Base-by-base conservation (phyloP, 2,113 vertebrate genomes). In the Ploceus nigricollis region DNA sequence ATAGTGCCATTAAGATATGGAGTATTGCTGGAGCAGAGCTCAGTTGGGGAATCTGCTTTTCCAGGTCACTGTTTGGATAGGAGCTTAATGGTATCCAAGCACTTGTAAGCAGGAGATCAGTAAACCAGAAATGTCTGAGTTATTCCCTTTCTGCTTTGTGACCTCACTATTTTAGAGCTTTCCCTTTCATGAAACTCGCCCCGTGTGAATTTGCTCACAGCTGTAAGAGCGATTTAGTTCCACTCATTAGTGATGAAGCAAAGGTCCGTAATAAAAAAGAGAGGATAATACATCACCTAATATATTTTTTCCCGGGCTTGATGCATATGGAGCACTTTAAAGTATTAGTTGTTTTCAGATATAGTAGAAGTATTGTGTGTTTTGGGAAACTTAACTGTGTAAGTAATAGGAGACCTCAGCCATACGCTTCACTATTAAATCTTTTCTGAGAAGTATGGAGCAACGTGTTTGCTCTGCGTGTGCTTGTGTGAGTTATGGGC, bases 331-430 rank as follows among this genome's bases (percentile, higher is more conserved):
- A 57, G 48, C 45, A 56, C 69, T 90, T 93, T 64, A 89, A 96
- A 93, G 54, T 82, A 93, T 71, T 94, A 72, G 73, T 47, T 97
- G 91, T 96, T 96, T 96, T 93, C 83, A 75, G 75, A 69, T 82
- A 73, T 23, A 85, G 79, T 89, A 91, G 93, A 89, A 8, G 1
- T 85, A 68, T 42, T 72, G 84, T 89, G 60, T 91, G 54, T 84
- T 96, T 96, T 96, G 94, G 91, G 92, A 96, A 94, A 95, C 23
- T 11, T 63, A 87, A 84, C 86, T 60, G 48, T 24, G 17, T 91
- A 82, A 95, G 86, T 90, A 95, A 94, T 51, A 89, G 83, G 83
- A 93, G 51, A 94, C 86, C 82, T 91, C 75, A 13, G 80, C 75
- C 73, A 60, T 73, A 64, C 1, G 1, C 37, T 64, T 61, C 15